These are phyloP conservation scores for Macrotrachela quadricornifera DNA, from an alignment of 1,140 invertebrate species.

Conservation along the genomic window DNA sequence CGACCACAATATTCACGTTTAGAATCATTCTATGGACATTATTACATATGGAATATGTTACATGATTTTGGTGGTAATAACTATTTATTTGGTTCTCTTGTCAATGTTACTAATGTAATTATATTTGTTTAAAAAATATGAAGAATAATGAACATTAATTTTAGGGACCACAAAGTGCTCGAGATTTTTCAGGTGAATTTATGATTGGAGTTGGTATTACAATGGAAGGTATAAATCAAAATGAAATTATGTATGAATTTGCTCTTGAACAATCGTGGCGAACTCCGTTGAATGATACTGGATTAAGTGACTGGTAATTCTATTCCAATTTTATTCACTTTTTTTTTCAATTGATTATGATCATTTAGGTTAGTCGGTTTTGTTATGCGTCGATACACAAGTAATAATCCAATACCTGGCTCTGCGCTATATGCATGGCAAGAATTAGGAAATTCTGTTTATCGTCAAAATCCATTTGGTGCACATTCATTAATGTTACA, in stretches of 20 bases:
- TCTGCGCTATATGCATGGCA: too few relatives aligned
- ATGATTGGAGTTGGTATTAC: conserved; percentile 63
- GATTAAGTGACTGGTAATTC: too few relatives aligned
- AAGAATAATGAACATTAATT: neutral
- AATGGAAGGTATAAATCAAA: conserved; percentile 75
- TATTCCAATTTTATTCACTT: too few relatives aligned
- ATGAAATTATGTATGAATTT: conserved; percentile 70
- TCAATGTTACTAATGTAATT: too few relatives aligned
- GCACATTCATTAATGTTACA: too few relatives aligned
- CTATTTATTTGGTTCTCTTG: neutral
- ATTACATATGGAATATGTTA: conserved; percentile 85
- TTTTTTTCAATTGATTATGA: too few relatives aligned
- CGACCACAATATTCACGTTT: conserved; percentile 51
- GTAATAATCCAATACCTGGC: too few relatives aligned
- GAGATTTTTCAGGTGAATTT: conserved; percentile 42
- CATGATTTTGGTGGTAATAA: conserved; percentile 78
- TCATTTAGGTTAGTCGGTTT: too few relatives aligned
- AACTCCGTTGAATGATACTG: conserved; percentile 7
- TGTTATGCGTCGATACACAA: too few relatives aligned
- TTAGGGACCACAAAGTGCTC: conserved; percentile 43
- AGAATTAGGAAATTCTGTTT: too few relatives aligned
- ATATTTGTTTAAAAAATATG: too few relatives aligned
- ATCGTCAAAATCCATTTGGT: too few relatives aligned
- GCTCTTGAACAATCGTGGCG: conserved; percentile 60
- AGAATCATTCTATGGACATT: conserved; percentile 64